A percentile compares a stretch with the other conserved stretches of the same genome.
These are phyloP conservation scores for Polyergus mexicanus DNA, from an alignment of 1,140 invertebrate genomes.

Conservation along the genomic window DNA sequence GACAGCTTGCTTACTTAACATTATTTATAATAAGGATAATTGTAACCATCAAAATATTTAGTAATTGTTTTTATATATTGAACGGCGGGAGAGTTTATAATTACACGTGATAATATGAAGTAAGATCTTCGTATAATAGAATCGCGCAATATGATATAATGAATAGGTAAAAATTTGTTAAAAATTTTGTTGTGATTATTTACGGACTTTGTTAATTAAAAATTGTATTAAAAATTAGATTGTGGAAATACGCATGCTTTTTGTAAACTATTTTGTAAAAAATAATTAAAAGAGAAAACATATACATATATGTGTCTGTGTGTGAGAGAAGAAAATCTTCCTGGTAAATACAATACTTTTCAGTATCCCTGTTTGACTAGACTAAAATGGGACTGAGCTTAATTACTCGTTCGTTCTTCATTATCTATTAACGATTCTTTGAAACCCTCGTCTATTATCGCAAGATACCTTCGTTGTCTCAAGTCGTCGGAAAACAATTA, in stretches of 20 bases:
- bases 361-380: background rate
- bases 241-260: background rate
- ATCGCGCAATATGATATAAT: background rate
- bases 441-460: constrained; percentile 1
- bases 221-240: background rate
- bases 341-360: background rate
- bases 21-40: background rate
- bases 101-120: background rate
- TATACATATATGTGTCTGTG: background rate
- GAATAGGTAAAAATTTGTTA: background rate
- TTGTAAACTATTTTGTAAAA: background rate
- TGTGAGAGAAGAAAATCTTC: background rate
- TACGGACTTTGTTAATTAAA: no score
- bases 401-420: constrained; percentile 27
- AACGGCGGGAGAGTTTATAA: background rate
- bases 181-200: background rate
- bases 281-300: background rate
- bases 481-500: constrained; percentile 37
- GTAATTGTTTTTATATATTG: background rate
- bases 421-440: constrained; percentile 33
- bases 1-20: no score
- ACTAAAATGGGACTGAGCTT: background rate
- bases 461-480: constrained; percentile 8
- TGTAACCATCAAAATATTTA: background rate
- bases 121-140: background rate